Percentiles rank a stretch among this genome's conserved stretches.
These are phyloP conservation scores for Gonocerus acuteangulatus DNA, from an alignment of 2,888 invertebrate species.

Conservation along the genomic window DNA sequence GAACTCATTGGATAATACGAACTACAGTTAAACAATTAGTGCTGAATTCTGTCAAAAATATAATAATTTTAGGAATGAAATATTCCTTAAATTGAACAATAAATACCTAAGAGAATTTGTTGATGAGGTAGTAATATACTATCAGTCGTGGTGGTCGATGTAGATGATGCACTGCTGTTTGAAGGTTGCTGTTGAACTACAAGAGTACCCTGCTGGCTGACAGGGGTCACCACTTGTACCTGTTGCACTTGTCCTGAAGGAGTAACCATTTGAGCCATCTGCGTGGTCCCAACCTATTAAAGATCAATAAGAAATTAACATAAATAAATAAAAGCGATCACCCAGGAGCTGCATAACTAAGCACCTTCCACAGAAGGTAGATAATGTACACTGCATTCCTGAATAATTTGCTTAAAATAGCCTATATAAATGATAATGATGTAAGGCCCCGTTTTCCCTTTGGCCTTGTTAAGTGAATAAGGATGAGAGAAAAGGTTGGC, in stretches of 20 bases:
- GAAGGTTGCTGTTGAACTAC: constrained; percentile 37
- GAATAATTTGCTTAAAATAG: too few species aligned
- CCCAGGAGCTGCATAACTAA: background rate
- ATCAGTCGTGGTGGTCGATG: constrained; percentile 27
- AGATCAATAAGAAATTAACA: constrained; percentile 29
- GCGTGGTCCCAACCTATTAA: constrained; percentile 51
- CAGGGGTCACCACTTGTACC: constrained; percentile 68
- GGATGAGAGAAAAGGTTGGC: too few species aligned
- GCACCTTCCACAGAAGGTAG: too few species aligned
- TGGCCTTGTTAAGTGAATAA: too few species aligned
- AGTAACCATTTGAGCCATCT: constrained; percentile 75
- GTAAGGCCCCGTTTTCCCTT: too few species aligned
- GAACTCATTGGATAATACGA: too few species aligned
- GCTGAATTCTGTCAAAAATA: too few species aligned
- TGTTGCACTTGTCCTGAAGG: constrained; percentile 84
- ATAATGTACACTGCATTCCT: too few species aligned
- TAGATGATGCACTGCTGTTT: constrained; percentile 31
- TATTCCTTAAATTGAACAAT: too few species aligned
- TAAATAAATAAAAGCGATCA: background rate
- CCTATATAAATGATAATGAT: too few species aligned
- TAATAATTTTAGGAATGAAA: too few species aligned
- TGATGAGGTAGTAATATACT: constrained; percentile 36
- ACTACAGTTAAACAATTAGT: too few species aligned
- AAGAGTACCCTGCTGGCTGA: constrained; percentile 33
- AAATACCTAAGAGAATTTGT: constrained; percentile 35